Evolutionary conservation across 1,140 invertebrate genomes (phyloP).

Genomic region (Sitobion miscanthi): DNA sequence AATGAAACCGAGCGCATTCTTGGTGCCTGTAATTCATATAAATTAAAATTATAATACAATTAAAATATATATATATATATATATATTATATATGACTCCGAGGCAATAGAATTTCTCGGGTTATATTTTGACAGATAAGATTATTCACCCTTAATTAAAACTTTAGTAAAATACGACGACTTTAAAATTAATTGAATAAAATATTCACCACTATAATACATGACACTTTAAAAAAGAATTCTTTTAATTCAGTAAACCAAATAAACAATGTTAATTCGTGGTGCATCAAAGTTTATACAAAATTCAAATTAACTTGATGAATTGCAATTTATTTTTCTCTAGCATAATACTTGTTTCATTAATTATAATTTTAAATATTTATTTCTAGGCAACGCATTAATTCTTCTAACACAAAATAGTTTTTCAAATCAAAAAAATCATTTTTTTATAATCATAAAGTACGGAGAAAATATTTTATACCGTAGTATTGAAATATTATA

Average conservation of each 20-base stretch:
- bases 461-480: not conserved
- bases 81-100: too few species aligned
- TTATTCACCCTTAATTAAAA: slow-evolving; percentile 34
- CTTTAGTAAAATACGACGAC: slow-evolving; percentile 9
- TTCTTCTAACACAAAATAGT: not conserved
- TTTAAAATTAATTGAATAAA: slow-evolving; percentile 3
- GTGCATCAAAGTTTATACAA: not conserved
- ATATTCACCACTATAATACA: not conserved
- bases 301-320: not conserved
- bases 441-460: not conserved
- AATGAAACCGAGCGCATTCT: not conserved
- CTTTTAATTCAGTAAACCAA: not conserved
- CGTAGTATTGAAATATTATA: not conserved
- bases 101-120: not conserved
- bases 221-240: slow-evolving; percentile 7
- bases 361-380: not conserved
- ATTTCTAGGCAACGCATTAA: not conserved
- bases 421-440: not conserved
- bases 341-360: not conserved
- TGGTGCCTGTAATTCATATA: not conserved
- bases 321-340: not conserved
- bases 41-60: slow-evolving; percentile 24
- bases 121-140: slow-evolving; percentile 26
- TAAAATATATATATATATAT: not conserved
- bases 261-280: not conserved